Evolutionary conservation across 2,797 vertebrate genomes (phyloP).

Genomic region (Sebastes goodei): DNA sequence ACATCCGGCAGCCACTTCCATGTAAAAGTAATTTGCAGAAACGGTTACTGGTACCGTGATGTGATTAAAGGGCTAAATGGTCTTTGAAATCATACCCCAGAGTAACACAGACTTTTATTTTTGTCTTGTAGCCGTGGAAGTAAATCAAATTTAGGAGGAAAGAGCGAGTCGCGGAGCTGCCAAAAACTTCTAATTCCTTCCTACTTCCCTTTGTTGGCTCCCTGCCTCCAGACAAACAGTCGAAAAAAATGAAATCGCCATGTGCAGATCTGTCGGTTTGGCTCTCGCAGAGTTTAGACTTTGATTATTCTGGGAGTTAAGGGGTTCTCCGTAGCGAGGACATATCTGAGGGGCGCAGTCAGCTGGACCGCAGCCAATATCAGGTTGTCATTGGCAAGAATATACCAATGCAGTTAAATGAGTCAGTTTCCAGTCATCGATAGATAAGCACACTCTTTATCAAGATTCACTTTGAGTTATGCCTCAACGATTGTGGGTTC

Average conservation of each 20-base stretch:
- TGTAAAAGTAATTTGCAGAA: slow-evolving; percentile 47
- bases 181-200: slow-evolving; percentile 73
- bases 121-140: slow-evolving; percentile 55
- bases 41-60: slow-evolving; percentile 40
- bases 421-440: not conserved
- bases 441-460: slow-evolving; percentile 28
- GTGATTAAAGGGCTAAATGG: slow-evolving; percentile 61
- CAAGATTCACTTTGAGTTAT: slow-evolving; percentile 1
- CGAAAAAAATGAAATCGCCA: slow-evolving; percentile 54
- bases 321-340: slow-evolving; percentile 22
- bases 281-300: slow-evolving; percentile 45
- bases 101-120: slow-evolving; percentile 58
- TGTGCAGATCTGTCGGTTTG: slow-evolving; percentile 64
- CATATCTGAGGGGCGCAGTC: slow-evolving; percentile 34
- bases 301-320: slow-evolving; percentile 59
- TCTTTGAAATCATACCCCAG: slow-evolving; percentile 61
- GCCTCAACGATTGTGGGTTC: slow-evolving; percentile 21
- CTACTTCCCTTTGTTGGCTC: slow-evolving; percentile 62
- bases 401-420: slow-evolving; percentile 7
- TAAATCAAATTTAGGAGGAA: slow-evolving; percentile 69
- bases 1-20: slow-evolving; percentile 23
- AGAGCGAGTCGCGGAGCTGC: slow-evolving; percentile 49
- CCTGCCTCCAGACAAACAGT: slow-evolving; percentile 62
- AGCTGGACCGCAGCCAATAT: slow-evolving; percentile 39
- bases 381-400: slow-evolving; percentile 59